phyloP scores from a whole-genome alignment of 2,888 invertebrate genomes.

The Parapristionchus giblindavisi region DNA sequence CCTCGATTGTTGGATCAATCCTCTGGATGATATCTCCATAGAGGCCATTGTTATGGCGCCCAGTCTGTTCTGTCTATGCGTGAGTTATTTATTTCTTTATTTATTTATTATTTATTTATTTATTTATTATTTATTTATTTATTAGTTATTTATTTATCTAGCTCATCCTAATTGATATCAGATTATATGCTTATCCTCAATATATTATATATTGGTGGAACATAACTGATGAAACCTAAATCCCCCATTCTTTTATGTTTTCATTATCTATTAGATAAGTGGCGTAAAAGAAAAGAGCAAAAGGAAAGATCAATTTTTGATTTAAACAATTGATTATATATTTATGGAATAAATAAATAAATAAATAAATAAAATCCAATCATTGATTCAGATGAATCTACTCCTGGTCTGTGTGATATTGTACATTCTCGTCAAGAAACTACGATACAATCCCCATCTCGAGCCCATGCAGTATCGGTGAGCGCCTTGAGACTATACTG shows the following conservation, averaged over 20 bases:
- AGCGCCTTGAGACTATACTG: too few relatives aligned
- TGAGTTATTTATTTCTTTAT: constrained; percentile 45
- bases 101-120: neutral
- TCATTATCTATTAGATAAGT: too few relatives aligned
- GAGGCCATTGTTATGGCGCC: constrained; percentile 72
- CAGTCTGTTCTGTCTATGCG: constrained; percentile 70
- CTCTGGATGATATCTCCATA: constrained; percentile 50
- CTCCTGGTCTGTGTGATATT: constrained; percentile 69
- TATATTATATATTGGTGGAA: too few relatives aligned
- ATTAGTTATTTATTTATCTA: neutral
- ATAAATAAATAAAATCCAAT: constrained; percentile 28
- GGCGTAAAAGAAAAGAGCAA: too few relatives aligned
- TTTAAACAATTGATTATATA: constrained; percentile 24
- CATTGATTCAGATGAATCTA: constrained; percentile 62
- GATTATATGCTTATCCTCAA: neutral
- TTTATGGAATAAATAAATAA: too few relatives aligned
- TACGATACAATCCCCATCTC: constrained; percentile 71
- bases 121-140: neutral
- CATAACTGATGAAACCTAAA: too few relatives aligned
- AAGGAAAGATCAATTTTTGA: too few relatives aligned
- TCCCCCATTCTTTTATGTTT: too few relatives aligned
- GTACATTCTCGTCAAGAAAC: constrained; percentile 70
- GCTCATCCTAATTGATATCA: neutral
- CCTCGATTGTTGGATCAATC: constrained; percentile 43
- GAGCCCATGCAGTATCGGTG: constrained; percentile 74